Conservation (phyloP, 2,888 invertebrate species). For the Leptopilina syphax region DNA sequence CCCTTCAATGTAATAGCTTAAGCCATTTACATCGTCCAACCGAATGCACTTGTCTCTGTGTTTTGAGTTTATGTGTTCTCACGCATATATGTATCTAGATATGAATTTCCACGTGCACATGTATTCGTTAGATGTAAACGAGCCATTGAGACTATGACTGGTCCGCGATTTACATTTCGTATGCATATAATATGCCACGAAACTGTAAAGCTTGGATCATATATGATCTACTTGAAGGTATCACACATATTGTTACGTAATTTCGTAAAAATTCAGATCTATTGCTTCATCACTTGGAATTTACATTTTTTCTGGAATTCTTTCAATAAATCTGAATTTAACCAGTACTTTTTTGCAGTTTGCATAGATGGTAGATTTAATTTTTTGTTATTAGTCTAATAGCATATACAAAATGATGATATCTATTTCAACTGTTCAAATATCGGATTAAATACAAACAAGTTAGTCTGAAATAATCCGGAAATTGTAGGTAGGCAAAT, state of each 20-base stretch:
- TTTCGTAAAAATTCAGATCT: conserved; percentile 2
- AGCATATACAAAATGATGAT: too few relatives aligned
- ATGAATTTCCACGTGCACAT: conserved; percentile 7
- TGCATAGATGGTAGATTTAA: too few relatives aligned
- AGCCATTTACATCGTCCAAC: conserved; percentile 52
- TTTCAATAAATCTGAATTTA: not conserved
- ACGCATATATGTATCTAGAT: not conserved
- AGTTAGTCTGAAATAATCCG: too few relatives aligned
- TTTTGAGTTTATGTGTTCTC: conserved; percentile 18
- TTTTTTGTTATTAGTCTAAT: too few relatives aligned
- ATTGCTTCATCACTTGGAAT: not conserved
- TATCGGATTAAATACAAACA: too few relatives aligned
- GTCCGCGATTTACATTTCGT: conserved; percentile 61
- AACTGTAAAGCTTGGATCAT: conserved; percentile 2
- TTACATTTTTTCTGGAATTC: not conserved
- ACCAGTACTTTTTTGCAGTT: too few relatives aligned
- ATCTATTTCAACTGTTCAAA: too few relatives aligned
- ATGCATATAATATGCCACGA: conserved; percentile 28
- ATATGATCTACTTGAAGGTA: not conserved
- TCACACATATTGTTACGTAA: not conserved
- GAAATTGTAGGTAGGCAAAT: too few relatives aligned
- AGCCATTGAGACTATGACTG: conserved; percentile 56
- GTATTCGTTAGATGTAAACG: conserved; percentile 50
- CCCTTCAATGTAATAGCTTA: conserved; percentile 52
- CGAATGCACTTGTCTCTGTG: conserved; percentile 40